Evolutionary conservation across 2,113 vertebrate genomes (phyloP).

Genomic region (Willisornis vidua): DNA sequence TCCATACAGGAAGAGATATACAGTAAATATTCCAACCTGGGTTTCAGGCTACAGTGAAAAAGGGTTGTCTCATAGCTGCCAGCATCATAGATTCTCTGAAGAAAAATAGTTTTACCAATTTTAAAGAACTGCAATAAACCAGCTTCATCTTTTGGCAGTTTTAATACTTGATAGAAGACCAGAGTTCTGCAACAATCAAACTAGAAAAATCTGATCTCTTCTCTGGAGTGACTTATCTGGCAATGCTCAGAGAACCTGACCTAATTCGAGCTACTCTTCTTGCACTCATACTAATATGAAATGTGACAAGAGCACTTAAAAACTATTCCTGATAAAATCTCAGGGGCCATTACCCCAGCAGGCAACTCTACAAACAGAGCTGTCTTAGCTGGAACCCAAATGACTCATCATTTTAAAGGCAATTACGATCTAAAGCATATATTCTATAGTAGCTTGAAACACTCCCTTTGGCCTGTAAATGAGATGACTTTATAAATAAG

Average conservation of each 20-base stretch:
- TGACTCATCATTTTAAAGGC: slow-evolving; percentile 14
- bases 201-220: neutral
- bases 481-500: neutral
- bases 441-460: neutral
- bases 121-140: neutral
- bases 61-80: neutral
- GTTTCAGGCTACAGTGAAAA: neutral
- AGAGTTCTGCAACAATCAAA: neutral
- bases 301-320: slow-evolving; percentile 18
- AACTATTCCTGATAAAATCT: neutral
- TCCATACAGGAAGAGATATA: neutral
- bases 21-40: neutral
- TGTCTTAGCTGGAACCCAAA: slow-evolving; percentile 8
- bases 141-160: neutral
- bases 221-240: slow-evolving; percentile 23
- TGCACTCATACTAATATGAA: neutral
- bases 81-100: neutral
- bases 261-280: neutral
- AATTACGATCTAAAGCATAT: neutral
- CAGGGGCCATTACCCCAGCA: neutral
- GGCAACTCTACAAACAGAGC: neutral
- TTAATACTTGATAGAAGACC: slow-evolving; percentile 1
- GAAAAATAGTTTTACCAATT: neutral
- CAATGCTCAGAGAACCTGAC: neutral
- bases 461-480: neutral